Base-by-base conservation (phyloP, 2,888 invertebrate genomes). In the Stenolophus ochropezus region DNA sequence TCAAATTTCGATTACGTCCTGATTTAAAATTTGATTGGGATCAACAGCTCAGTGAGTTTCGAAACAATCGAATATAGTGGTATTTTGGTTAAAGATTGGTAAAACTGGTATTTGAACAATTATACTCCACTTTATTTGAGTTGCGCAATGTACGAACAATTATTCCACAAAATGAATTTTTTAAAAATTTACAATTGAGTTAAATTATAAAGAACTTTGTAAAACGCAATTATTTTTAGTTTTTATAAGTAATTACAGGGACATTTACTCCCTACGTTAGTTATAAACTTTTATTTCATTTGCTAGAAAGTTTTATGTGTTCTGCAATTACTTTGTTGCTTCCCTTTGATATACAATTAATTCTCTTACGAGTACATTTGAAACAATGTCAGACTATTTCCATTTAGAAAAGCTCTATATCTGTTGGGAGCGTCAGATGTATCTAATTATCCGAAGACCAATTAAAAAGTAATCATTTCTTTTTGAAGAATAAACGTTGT, bases 231-330 rank as follows among this genome's bases (percentile, higher is more conserved):
- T 53, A 18, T 6, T 53, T 53, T 53, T 53, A 53, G 1, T 6
- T 16, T 53, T 18, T 53, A 53, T 18, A 53, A 53, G 53, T 20
- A 16, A 18, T 53, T 53, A 53, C 53, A 53, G 20, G 6, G 1
- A 18, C 53, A 20, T 53, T 53, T 18, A 53, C 14, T 53, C 14
- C 16, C 20, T 53, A 6, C 16, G 53, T 18, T 53, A 6, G 14
- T 53, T 53, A 53, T 53, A 16, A 53, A 53, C 16, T 53, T 53
- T 53, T 53, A 53, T 53, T 53, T n/a, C 20, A 6, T 53, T 42
- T 53, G 53, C 20, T 53, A n/a, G 20, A 16, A 53, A 53, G 16
- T 53, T 20, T 42, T 42, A 42, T 53, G 16, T 53, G 53, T 6
- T 53, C 14, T 53, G 14, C 11, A 42, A 42, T 4, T 53, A 53